Percentiles rank a stretch among this genome's conserved stretches.
Evolutionary conservation across 2,113 vertebrate genomes (phyloP).

Genomic region (Ceyx margarethae): DNA sequence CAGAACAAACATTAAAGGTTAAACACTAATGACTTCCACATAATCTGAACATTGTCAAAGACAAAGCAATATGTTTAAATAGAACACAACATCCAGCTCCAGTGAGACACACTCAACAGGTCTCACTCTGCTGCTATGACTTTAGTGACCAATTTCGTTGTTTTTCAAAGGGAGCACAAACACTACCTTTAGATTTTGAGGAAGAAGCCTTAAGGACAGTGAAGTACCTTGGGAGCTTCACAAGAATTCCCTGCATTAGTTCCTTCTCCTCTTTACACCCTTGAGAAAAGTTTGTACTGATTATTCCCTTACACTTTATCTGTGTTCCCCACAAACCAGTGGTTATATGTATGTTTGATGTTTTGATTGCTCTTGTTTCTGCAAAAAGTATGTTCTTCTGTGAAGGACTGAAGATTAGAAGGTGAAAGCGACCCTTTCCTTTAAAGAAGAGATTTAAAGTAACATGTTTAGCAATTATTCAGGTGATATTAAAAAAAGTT

Average conservation of each 20-base stretch:
- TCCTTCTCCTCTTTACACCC: neutral
- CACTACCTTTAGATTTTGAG: neutral
- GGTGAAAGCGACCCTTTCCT: neutral
- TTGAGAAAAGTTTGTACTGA: neutral
- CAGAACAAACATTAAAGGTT: fast-evolving
- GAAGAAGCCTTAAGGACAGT: neutral
- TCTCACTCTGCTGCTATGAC: neutral
- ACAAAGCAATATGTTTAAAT: neutral
- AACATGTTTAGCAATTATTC: neutral
- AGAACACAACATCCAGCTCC: neutral
- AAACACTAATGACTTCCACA: neutral
- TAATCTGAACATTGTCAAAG: neutral
- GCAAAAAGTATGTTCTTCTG: neutral
- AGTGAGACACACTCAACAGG: neutral
- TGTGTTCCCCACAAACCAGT: neutral
- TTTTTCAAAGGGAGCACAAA: neutral
- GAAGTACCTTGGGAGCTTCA: neutral
- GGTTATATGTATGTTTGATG: neutral
- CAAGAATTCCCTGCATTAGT: neutral
- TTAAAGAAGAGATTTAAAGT: neutral
- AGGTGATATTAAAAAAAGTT: neutral
- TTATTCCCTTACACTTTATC: neutral
- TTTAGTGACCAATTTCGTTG: neutral
- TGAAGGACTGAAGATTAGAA: neutral
- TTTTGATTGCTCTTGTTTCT: neutral